Conservation (phyloP, 1,140 invertebrate genomes). For the Chlorops oryzae region DNA sequence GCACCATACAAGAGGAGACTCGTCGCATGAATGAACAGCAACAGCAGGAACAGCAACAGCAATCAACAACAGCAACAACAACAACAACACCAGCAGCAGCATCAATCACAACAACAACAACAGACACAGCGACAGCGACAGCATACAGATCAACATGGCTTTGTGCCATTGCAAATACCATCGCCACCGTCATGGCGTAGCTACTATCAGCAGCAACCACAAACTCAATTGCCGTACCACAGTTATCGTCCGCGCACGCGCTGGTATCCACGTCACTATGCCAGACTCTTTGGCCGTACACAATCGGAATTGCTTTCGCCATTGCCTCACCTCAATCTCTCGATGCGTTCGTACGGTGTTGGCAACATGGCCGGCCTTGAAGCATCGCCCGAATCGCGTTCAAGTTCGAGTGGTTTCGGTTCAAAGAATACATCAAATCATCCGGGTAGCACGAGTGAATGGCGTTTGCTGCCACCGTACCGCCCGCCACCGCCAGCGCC, state of each 20-base stretch:
- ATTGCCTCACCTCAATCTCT: constrained; percentile 48
- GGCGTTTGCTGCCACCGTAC: constrained; percentile 67
- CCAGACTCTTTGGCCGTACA: constrained; percentile 56
- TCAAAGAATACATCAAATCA: constrained; percentile 86
- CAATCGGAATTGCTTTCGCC: constrained; percentile 61
- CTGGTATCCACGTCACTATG: constrained; percentile 55
- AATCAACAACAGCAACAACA: constrained; percentile 21
- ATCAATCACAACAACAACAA: constrained; percentile 17
- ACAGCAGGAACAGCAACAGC: constrained; percentile 21
- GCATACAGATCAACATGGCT: constrained; percentile 42
- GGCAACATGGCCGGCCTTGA: constrained; percentile 49
- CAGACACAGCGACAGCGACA: constrained; percentile 19
- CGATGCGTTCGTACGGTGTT: constrained; percentile 34
- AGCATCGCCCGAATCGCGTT: constrained; percentile 78
- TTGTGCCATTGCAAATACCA: constrained; percentile 56
- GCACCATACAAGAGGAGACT: constrained; percentile 67
- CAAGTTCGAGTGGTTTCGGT: constrained; percentile 80
- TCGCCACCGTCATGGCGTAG: constrained; percentile 50
- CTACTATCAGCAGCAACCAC: constrained; percentile 32
- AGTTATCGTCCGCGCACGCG: constrained; percentile 51
- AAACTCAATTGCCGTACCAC: constrained; percentile 46
- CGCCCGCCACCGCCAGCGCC: constrained; percentile 59
- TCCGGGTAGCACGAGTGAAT: constrained; percentile 67
- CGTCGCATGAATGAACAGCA: constrained; percentile 32
- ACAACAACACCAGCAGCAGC: no score